Base-by-base conservation (phyloP, 2,797 vertebrate species). In the Periparus ater region DNA sequence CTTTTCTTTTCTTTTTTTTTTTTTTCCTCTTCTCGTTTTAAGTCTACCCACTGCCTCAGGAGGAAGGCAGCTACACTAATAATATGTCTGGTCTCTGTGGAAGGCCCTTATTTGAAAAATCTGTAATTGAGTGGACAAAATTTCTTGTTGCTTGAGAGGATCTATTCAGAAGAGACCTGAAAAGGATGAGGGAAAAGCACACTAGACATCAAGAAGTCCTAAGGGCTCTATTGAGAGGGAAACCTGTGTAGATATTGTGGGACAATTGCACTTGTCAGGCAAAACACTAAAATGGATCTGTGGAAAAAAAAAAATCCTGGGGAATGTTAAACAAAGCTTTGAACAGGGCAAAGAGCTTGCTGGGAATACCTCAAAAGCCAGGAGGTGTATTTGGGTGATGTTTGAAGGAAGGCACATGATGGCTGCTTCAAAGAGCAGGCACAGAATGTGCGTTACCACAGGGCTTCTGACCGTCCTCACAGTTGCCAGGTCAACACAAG, bases 61-160 rank as follows among this genome's bases (percentile, higher is more conserved):
- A 94, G 57, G 63, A 95, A 78, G 25, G 8, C 71, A 87, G 88
- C 91, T 92, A n/a, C 73, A 47, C 85, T 93, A 91, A 96, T 97
- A 79, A 91, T 83, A 47, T 83, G 60, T 92, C 92, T 94, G 21
- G 11, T 91, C 94, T 92, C 92, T 65, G 23, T 89, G 76, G 93
- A 97, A 95, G 82, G 89, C 86, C 65, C 86, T 95, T 91, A 88
- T 92, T 88, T 89, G 91, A 94, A 97, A 97, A 95, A 96, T 92
- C 96, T 96, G 78, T 95, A 95, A 95, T 96, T 95, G 96, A 97
- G 96, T 97, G 97, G 95, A 91, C 85, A 51, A 77, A 96, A 97
- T 96, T 97, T 97, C 83, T 95, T 73, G 82, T 95, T 96, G 74
- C 90, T 91, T 83, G 80, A 94, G 95, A 96, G 86, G 75, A 81